Conservation (phyloP, 2,113 vertebrate species). For the Ramphastos sulfuratus region DNA sequence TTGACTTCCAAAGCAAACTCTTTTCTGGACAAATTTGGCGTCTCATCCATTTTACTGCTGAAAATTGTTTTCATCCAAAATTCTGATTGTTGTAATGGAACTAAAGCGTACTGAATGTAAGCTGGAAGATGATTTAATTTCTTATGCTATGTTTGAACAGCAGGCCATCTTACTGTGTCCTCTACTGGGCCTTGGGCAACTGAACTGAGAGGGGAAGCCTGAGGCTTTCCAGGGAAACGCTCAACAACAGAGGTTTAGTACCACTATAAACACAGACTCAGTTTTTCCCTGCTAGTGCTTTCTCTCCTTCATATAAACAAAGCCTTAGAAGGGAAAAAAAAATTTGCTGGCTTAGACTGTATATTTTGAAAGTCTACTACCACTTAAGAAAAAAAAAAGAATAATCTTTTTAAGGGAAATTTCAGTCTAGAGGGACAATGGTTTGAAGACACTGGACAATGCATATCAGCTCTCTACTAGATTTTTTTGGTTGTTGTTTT, state of each 20-base stretch:
- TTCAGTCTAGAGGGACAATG: background rate
- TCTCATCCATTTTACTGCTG: background rate
- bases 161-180: background rate
- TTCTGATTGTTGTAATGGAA: background rate
- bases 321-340: background rate
- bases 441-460: background rate
- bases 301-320: background rate
- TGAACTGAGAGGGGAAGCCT: background rate
- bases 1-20: background rate
- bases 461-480: background rate
- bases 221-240: background rate
- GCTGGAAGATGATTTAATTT: background rate
- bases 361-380: background rate
- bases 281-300: background rate
- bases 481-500: background rate
- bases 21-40: background rate
- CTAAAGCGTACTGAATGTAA: background rate
- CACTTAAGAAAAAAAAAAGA: background rate
- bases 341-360: background rate
- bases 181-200: background rate
- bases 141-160: accelerated
- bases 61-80: background rate
- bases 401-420: background rate
- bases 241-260: background rate
- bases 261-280: background rate